Percentiles rank a stretch among this genome's conserved stretches.
phyloP scores from a whole-genome alignment of 2,113 vertebrate species.

The Macquaria australasica region DNA sequence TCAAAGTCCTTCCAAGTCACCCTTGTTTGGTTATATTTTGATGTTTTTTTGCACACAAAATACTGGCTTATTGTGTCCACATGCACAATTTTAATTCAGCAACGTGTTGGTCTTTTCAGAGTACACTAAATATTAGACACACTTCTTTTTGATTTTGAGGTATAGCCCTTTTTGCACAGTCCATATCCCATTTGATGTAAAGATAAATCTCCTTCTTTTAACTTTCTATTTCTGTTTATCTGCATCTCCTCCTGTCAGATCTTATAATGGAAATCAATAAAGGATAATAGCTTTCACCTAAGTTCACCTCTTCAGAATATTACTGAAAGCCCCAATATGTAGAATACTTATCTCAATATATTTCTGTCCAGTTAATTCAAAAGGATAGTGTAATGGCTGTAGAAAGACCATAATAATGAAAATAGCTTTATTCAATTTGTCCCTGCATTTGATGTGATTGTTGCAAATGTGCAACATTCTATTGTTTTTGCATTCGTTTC shows the following conservation, averaged over 20 bases:
- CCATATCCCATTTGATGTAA: not conserved
- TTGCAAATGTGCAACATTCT: not conserved
- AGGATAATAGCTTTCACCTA: slow-evolving; percentile 51
- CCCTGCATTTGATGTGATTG: not conserved
- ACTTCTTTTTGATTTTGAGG: slow-evolving; percentile 1
- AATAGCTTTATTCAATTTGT: slow-evolving; percentile 36
- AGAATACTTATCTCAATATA: slow-evolving; percentile 32
- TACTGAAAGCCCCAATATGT: slow-evolving; percentile 21
- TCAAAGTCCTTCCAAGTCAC: slow-evolving; percentile 9
- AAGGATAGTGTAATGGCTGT: not conserved
- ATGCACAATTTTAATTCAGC: slow-evolving; percentile 8
- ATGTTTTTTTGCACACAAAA: slow-evolving; percentile 48
- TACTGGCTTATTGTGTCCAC: slow-evolving; percentile 5
- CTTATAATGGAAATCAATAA: slow-evolving; percentile 57
- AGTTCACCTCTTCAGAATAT: slow-evolving; percentile 46
- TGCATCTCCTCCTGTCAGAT: slow-evolving; percentile 43
- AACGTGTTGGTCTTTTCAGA: not conserved
- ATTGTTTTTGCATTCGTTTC: not conserved
- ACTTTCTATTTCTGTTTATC: slow-evolving; percentile 57
- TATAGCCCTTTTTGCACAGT: not conserved
- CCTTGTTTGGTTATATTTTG: slow-evolving; percentile 42
- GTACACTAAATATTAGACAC: slow-evolving; percentile 12
- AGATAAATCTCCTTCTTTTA: slow-evolving; percentile 25
- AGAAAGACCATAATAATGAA: slow-evolving; percentile 22
- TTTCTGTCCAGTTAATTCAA: slow-evolving; percentile 45